phyloP scores from a whole-genome alignment of 2,113 vertebrate genomes.

The Laticauda laticaudata region DNA sequence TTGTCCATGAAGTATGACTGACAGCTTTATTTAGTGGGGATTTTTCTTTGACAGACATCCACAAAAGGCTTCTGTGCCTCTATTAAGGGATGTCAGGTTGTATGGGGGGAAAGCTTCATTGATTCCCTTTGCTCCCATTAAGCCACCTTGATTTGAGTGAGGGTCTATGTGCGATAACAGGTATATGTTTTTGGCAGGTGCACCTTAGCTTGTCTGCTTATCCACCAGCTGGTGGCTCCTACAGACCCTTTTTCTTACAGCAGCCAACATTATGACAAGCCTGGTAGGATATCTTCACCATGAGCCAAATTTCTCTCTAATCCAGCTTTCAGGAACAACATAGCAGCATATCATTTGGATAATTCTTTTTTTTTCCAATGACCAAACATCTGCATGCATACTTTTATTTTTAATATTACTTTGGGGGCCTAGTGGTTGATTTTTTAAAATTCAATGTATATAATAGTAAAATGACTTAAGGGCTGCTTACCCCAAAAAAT shows the following conservation, averaged over 20 bases:
- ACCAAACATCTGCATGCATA: not conserved
- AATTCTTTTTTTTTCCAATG: not conserved
- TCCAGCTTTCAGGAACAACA: not conserved
- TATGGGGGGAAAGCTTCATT: constrained; percentile 14
- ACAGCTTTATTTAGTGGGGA: constrained; percentile 45
- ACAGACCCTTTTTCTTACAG: not conserved
- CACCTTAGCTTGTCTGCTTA: not conserved
- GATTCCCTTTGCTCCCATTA: not conserved
- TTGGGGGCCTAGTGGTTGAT: not conserved
- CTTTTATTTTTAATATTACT: not conserved
- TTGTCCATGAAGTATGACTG: constrained; percentile 45
- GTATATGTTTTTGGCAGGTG: not conserved
- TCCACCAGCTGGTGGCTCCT: not conserved
- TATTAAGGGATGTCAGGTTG: constrained; percentile 39
- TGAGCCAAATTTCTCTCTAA: not conserved
- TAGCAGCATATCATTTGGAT: not conserved
- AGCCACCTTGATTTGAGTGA: constrained; percentile 1
- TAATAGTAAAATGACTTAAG: not conserved
- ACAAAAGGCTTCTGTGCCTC: constrained; percentile 16
- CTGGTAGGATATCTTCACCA: not conserved
- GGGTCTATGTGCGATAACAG: constrained; percentile 10
- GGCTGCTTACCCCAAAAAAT: not conserved
- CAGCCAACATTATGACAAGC: not conserved
- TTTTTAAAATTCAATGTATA: not conserved
- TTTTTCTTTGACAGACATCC: constrained; percentile 41